Base-by-base conservation (phyloP, 1,140 invertebrate genomes). In the Ceratosolen fusciceps region DNA sequence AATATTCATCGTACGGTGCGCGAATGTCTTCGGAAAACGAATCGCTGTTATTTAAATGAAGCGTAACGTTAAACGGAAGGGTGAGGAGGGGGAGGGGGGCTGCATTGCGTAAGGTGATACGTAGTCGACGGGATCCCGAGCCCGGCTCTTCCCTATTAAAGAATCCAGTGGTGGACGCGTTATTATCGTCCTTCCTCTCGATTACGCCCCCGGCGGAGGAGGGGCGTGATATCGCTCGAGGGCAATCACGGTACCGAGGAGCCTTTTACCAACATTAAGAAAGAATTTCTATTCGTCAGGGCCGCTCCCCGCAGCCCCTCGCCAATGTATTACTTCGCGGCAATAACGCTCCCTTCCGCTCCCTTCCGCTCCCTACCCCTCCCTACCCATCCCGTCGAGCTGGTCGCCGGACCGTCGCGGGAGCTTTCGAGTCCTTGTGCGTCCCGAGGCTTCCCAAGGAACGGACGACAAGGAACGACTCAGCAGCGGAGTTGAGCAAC, bases 211-310 rank as follows among this genome's bases (percentile, higher is more conserved):
- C 52, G 12, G 49, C 24, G n/a, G n/a, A n/a, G n/a, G n/a, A n/a
- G n/a, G n/a, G n/a, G n/a, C n/a, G n/a, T n/a, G 24, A 65, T 58
- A 60, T 74, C 16, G 21, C 43, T 68, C n/a, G 47, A 2, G 31
- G 49, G 12, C 49, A 70, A 77, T 77, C 34, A 68, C 19, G 34
- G 68, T 68, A 56, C 74, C 68, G 49, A 77, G 65, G 62, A 68
- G 47, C 65, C 49, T 54, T n/a, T 26, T 70, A 39, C 34, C 37
- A n/a, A 34, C 10, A 76, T n/a, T n/a, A n/a, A n/a, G 62, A 21
- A 68, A 67, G 75, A 77, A 78, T 78, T 78, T 78, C 39, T n/a
- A 78, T 78, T 78, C 68, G 68, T 71, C 56, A 72, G 60, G 31
- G 37, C 37, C 21, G 60, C 31, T 65, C 31, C 37, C 21, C 49